Evolutionary conservation across 2,888 invertebrate genomes (phyloP).

Genomic region (Plebejus argus): DNA sequence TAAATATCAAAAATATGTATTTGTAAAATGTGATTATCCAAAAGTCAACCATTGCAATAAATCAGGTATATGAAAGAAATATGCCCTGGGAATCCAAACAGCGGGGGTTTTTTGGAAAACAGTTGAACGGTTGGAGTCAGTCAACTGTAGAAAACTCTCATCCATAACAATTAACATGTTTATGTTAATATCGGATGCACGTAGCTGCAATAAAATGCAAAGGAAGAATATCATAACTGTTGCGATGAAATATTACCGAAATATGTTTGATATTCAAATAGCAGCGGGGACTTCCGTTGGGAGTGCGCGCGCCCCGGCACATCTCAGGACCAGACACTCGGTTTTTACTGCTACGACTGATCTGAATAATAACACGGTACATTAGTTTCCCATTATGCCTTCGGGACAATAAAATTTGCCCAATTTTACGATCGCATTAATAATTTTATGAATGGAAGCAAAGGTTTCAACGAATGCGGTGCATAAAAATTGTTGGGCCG

Average conservation of each 20-base stretch:
- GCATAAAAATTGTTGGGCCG: slow-evolving; percentile 68
- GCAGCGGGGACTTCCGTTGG: slow-evolving; percentile 74
- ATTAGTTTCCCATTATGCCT: slow-evolving; percentile 81
- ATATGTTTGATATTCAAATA: slow-evolving; percentile 78
- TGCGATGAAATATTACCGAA: slow-evolving; percentile 74
- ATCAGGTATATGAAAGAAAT: too few species aligned
- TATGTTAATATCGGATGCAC: slow-evolving; percentile 63
- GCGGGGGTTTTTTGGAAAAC: background rate
- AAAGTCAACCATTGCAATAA: too few species aligned
- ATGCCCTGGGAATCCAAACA: background rate
- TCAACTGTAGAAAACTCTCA: slow-evolving; percentile 33
- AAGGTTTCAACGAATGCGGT: slow-evolving; percentile 70
- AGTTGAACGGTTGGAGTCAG: background rate
- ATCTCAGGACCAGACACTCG: slow-evolving; percentile 66
- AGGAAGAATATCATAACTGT: slow-evolving; percentile 79
- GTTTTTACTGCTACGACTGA: slow-evolving; percentile 78
- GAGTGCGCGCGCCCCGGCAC: slow-evolving; percentile 54
- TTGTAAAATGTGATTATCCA: too few species aligned
- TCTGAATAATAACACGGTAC: slow-evolving; percentile 81
- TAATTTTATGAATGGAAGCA: slow-evolving; percentile 81
- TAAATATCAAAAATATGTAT: too few species aligned
- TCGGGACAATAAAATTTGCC: slow-evolving; percentile 81
- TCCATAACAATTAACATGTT: slow-evolving; percentile 53
- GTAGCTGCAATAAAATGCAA: slow-evolving; percentile 58
- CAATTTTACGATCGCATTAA: slow-evolving; percentile 81